Evolutionary conservation across 2,888 invertebrate genomes (phyloP).

Genomic region (Galeruca laticollis): DNA sequence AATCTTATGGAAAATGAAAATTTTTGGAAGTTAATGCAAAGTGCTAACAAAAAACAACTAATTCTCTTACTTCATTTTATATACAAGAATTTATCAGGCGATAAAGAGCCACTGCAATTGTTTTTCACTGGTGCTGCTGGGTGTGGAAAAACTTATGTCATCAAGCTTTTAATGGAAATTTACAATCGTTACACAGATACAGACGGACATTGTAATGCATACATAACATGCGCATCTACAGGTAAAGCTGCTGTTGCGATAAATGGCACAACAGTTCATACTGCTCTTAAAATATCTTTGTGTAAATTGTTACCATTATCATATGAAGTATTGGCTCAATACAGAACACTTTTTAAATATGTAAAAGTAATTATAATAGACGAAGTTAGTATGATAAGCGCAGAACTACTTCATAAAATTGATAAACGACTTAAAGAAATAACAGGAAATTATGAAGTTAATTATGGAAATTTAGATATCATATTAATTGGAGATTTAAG

Average conservation of each 20-base stretch:
- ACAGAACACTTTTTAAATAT: constrained; percentile 56
- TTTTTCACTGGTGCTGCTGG: constrained; percentile 4
- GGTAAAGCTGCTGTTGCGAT: constrained; percentile 63
- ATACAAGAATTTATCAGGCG: too few species aligned
- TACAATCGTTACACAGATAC: constrained; percentile 60
- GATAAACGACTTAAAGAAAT: constrained; percentile 30
- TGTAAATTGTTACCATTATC: neutral
- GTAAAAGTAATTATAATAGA: constrained; percentile 48
- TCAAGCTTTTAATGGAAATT: constrained; percentile 62
- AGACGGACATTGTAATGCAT: constrained; percentile 59
- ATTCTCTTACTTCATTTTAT: too few species aligned
- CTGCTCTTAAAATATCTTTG: constrained; percentile 42
- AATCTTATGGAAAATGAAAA: too few species aligned
- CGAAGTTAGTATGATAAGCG: constrained; percentile 41
- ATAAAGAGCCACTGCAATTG: too few species aligned
- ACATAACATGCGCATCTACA: constrained; percentile 61
- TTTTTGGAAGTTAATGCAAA: too few species aligned
- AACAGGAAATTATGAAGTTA: constrained; percentile 38
- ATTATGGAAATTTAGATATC: constrained; percentile 58
- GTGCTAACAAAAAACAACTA: too few species aligned
- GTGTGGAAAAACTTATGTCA: neutral
- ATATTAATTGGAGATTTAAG: constrained; percentile 61
- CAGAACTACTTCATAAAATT: constrained; percentile 30
- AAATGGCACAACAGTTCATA: constrained; percentile 61
- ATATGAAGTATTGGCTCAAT: constrained; percentile 37